These are phyloP conservation scores for Pseudochromis fuscus DNA, from an alignment of 2,797 vertebrate species.

Conservation along the genomic window DNA sequence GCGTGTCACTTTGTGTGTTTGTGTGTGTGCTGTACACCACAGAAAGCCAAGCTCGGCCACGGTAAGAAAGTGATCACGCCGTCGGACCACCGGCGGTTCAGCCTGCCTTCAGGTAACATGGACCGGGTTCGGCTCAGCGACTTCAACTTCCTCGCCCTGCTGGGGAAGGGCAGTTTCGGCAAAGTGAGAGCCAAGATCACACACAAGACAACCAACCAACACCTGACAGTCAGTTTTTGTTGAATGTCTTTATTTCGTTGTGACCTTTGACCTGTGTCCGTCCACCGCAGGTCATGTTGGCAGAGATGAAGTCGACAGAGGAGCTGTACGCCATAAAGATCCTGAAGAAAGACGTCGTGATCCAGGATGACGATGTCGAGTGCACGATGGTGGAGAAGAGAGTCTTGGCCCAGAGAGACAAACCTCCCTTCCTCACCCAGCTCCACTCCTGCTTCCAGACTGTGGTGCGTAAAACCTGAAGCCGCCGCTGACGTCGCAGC, in stretches of 20 bases:
- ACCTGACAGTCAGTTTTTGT: neutral
- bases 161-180: conserved; percentile 98
- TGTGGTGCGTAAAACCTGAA: conserved; percentile 80
- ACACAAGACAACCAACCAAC: too few relatives aligned
- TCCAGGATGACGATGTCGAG: conserved; percentile 98
- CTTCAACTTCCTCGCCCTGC: conserved; percentile 97
- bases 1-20: conserved; percentile 7
- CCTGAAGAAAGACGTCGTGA: conserved; percentile 98
- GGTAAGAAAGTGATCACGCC: conserved; percentile 95
- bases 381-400: conserved; percentile 99
- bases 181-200: conserved; percentile 86
- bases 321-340: conserved; percentile 98
- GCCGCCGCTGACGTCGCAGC: neutral
- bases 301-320: conserved; percentile 94
- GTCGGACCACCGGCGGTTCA: conserved; percentile 90
- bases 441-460: conserved; percentile 99
- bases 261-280: neutral
- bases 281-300: conserved; percentile 93
- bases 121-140: conserved; percentile 93
- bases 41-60: conserved; percentile 98
- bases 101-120: conserved; percentile 90
- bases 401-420: conserved; percentile 93
- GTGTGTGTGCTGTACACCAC: conserved; percentile 55
- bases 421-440: conserved; percentile 95
- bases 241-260: neutral